Evolutionary conservation across 2,888 invertebrate genomes (phyloP), one percentile per base, ranked within the genome.

Genomic region (Napeogenes sylphis): DNA sequence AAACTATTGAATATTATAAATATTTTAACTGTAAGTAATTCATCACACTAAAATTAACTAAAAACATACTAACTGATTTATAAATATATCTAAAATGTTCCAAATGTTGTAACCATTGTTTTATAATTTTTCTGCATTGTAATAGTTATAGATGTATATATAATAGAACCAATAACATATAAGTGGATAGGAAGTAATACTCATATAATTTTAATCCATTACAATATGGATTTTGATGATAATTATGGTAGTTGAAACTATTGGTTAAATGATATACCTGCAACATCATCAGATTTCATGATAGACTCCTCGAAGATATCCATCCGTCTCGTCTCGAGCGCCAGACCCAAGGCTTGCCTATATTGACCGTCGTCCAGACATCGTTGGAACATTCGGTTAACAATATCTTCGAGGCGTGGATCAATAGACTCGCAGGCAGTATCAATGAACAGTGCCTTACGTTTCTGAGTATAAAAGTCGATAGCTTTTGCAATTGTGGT

Each of bases 401-500:
- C 98, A 71, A 99, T 97, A 3, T 94, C 95, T 84, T 98, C 98
- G 66, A 99, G 89, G 5, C 96, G 93, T 6, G 94, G 92, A 82
- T 97, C 97, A 56, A 97, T 95, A 0, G 92, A 84, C 73, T 95
- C 95, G 0, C 92, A 92, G 38, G 91, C 89, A 56, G 93, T 93
- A 65, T 94, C 94, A 75, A 95, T 93, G 64, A 93, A 94, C 66
- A 95, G 92, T 45, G 94, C 92, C 73, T 96, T 93, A 59, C 97
- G 92, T 81, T 97, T 95, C 75, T 96, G 96, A 5, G 97, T 98
- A 82, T 99, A 99, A 81, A 95, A 96, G 87, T 99, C 99, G 74
- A 99, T 98, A 80, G 98, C 99, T 87, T 99, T 99, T 2, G 98
- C 98, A 78, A 99, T 96, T 51, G 96, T 98, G 0, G 99, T 99